phyloP scores from a whole-genome alignment of 2,113 vertebrate genomes.

The Tragelaphus buxtoni region DNA sequence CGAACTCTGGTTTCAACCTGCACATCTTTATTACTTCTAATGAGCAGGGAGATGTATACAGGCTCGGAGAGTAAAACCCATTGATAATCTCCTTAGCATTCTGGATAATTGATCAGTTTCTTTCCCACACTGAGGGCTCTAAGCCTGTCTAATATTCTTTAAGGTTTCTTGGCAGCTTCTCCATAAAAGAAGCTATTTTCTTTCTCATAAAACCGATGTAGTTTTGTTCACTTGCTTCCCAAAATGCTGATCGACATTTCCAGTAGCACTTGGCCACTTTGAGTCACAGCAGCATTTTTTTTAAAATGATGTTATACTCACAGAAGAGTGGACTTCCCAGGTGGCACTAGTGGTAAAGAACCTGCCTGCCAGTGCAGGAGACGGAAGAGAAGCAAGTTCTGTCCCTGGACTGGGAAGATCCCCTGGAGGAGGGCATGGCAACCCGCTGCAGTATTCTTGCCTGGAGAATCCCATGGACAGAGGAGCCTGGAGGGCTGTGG shows the following conservation, averaged over 20 bases:
- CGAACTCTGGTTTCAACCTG: slow-evolving; percentile 49
- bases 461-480: background rate
- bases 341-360: background rate
- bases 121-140: slow-evolving; percentile 73
- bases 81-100: slow-evolving; percentile 76
- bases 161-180: slow-evolving; percentile 60
- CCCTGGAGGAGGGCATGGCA: background rate
- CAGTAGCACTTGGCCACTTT: slow-evolving; percentile 36
- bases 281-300: background rate
- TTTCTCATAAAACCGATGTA: background rate
- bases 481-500: background rate
- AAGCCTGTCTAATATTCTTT: slow-evolving; percentile 66
- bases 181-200: slow-evolving; percentile 63
- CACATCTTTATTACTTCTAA: slow-evolving; percentile 68
- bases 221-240: slow-evolving; percentile 40
- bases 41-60: slow-evolving; percentile 64
- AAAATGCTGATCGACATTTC: background rate
- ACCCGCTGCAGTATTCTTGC: background rate
- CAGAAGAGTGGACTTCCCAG: background rate
- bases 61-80: slow-evolving; percentile 69
- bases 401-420: background rate
- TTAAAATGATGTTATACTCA: background rate
- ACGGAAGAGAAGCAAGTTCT: background rate
- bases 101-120: slow-evolving; percentile 60
- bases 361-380: background rate